Base-by-base conservation (phyloP, 1,140 invertebrate genomes). In the Anoplophora glabripennis region DNA sequence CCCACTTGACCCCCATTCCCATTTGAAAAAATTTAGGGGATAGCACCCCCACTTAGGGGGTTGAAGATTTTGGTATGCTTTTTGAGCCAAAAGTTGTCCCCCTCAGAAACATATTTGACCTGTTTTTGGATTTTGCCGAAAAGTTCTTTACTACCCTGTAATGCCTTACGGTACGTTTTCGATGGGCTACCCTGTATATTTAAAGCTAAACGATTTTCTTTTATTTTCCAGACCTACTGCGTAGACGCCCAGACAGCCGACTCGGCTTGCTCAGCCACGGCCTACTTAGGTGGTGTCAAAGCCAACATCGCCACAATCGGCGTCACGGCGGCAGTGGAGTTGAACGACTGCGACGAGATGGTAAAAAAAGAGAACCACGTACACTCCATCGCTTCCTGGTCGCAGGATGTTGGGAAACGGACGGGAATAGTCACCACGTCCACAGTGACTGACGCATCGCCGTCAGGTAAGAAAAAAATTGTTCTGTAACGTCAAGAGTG, bases 241-340 rank as follows among this genome's bases (percentile, higher is more conserved):
- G 81, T 90, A 11, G 86, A 94, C 73, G 81, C 81, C 18, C 89
- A 92, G 80, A 85, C 88, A 0, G 82, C 92, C 0, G 93, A 95
- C 54, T 82, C 79, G 0, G 78, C 79, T 1, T 81, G 80, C 58
- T 80, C 80, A 1, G 89, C 87, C 0, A 94, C 92, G 0, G 89
- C 92, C 0, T 91, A 90, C 66, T 77, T 94, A n/a, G 81, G 82
- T 7, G 93, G 93, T 3, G 86, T 94, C 0, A 96, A 96, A 75
- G 85, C 84, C 1, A 92, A 93, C 68, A 83, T 83, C 41, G 88
- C 83, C n/a, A 89, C 86, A 0, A 78, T 94, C 1, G 92, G 92
- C 0, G 80, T 94, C 0, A 85, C 87, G 60, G 85, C 82, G 0
- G 79, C 81, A 12, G 84, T 87, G 0, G 80, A 79, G 3, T 73